Evolutionary conservation across 2,888 invertebrate genomes (phyloP).

Genomic region (Tetragnatha montana): DNA sequence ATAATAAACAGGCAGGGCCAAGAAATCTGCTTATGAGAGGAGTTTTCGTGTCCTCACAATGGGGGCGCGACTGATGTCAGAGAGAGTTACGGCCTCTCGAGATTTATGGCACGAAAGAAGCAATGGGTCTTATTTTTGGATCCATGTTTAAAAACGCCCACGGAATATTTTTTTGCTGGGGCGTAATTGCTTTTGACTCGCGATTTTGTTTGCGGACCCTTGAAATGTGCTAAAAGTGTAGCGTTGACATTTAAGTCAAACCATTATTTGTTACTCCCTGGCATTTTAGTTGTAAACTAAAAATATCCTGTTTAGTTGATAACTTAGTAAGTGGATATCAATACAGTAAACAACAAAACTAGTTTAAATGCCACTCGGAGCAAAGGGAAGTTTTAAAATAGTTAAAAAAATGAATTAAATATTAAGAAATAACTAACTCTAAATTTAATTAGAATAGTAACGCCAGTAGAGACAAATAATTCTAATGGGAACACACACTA

Average conservation of each 20-base stretch:
- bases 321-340: no score
- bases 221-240: neutral
- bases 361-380: no score
- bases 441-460: neutral
- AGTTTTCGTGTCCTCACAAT: neutral
- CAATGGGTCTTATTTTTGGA: constrained; percentile 7
- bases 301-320: neutral
- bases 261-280: neutral
- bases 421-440: neutral
- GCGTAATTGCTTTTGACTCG: neutral
- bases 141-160: neutral
- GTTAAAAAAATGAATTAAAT: no score
- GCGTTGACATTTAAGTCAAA: neutral
- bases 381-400: no score
- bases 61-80: neutral
- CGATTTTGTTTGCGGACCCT: neutral
- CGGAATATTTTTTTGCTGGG: constrained; percentile 9
- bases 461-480: neutral
- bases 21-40: neutral
- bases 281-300: neutral
- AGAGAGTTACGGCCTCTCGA: neutral
- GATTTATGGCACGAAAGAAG: neutral
- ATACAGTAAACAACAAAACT: no score
- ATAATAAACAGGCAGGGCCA: neutral
- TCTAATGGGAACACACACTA: neutral